Conservation (phyloP, 1,140 invertebrate species). For the Aphis craccivora region DNA sequence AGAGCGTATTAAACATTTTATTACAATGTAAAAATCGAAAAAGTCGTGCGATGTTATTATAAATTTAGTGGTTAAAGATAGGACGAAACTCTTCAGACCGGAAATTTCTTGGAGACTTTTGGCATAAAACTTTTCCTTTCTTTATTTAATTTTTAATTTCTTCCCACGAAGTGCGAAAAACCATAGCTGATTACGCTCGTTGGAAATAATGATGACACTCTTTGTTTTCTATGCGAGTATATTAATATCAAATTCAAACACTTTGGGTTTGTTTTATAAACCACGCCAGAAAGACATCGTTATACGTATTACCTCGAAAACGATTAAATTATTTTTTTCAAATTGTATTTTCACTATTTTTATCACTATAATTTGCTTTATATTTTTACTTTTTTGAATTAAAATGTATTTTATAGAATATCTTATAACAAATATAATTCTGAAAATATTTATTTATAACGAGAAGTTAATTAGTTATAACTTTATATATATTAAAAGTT, state of each 20-base stretch:
- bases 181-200: neutral
- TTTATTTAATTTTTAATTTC: conserved; percentile 48
- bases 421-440: neutral
- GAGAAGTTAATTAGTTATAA: conserved; percentile 12
- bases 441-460: neutral
- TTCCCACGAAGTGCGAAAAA: neutral
- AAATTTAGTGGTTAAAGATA: conserved; percentile 22
- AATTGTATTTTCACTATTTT: neutral
- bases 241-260: conserved; percentile 25
- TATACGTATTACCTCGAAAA: neutral
- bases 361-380: neutral
- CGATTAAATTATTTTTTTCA: neutral
- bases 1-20: neutral
- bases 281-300: neutral
- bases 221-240: neutral
- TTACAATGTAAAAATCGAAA: neutral
- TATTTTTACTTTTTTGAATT: neutral
- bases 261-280: neutral
- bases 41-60: neutral
- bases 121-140: conserved; percentile 15
- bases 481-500: neutral
- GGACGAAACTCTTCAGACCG: neutral
- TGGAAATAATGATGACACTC: neutral
- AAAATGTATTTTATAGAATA: neutral
- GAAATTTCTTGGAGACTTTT: conserved; percentile 16